These are phyloP conservation scores for Bruchidius siliquastri DNA, from an alignment of 2,888 invertebrate genomes.

Conservation along the genomic window DNA sequence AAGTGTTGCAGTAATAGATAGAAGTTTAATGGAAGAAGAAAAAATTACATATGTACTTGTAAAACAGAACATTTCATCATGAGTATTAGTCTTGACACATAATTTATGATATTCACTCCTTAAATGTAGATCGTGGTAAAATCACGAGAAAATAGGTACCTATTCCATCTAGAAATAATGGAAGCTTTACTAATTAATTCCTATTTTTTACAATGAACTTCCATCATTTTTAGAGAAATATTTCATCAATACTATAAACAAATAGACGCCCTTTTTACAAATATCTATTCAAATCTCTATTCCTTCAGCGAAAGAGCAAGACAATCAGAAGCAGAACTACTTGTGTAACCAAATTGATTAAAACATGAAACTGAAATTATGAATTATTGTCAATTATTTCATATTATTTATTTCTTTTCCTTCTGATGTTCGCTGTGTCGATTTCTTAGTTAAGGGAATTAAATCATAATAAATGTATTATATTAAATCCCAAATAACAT, in stretches of 20 bases:
- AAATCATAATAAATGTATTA: no score
- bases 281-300: background rate
- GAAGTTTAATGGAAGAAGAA: background rate
- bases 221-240: constrained; percentile 23
- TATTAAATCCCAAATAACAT: no score
- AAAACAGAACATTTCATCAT: background rate
- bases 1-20: background rate
- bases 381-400: background rate
- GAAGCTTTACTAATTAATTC: constrained; percentile 8
- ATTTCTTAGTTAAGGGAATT: no score
- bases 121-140: constrained; percentile 9
- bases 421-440: no score
- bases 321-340: background rate
- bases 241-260: constrained; percentile 11
- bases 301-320: background rate
- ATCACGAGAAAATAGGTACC: constrained; percentile 5
- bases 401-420: background rate
- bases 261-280: background rate
- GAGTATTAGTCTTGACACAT: constrained; percentile 20
- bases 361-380: background rate
- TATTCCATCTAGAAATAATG: constrained; percentile 24
- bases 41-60: background rate
- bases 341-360: background rate
- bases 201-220: constrained; percentile 14
- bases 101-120: constrained; percentile 8